Conservation (phyloP, 2,888 invertebrate genomes). For the Altica lythri region DNA sequence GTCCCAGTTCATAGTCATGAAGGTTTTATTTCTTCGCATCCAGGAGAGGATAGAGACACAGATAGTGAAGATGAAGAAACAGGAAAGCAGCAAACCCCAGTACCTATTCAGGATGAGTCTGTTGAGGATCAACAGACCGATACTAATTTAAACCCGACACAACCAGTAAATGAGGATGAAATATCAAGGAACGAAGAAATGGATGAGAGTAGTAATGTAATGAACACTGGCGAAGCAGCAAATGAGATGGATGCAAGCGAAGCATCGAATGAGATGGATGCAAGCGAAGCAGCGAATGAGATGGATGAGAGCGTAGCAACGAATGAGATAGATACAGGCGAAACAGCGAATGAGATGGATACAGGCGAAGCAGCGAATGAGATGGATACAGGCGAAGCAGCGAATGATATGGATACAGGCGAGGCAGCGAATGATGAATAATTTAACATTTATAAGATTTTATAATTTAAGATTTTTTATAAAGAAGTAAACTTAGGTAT, state of each 20-base stretch:
- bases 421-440: conserved; percentile 48
- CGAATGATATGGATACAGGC: too few species aligned
- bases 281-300: too few species aligned
- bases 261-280: too few species aligned
- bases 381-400: too few species aligned
- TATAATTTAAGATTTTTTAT: conserved; percentile 3
- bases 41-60: conserved; percentile 67
- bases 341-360: too few species aligned
- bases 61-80: conserved; percentile 64
- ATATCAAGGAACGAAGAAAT: conserved; percentile 31
- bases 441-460: conserved; percentile 6
- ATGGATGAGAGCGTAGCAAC: too few species aligned
- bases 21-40: conserved; percentile 67
- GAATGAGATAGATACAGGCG: too few species aligned
- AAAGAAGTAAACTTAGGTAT: neutral
- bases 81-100: conserved; percentile 45
- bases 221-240: conserved; percentile 47
- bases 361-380: too few species aligned
- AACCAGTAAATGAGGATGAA: conserved; percentile 13
- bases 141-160: conserved; percentile 6
- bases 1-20: conserved; percentile 62
- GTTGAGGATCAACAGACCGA: conserved; percentile 40
- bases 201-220: conserved; percentile 24
- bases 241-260: too few species aligned
- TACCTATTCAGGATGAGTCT: conserved; percentile 56